phyloP scores from a whole-genome alignment of 2,113 vertebrate species.

The Pteronura brasiliensis region DNA sequence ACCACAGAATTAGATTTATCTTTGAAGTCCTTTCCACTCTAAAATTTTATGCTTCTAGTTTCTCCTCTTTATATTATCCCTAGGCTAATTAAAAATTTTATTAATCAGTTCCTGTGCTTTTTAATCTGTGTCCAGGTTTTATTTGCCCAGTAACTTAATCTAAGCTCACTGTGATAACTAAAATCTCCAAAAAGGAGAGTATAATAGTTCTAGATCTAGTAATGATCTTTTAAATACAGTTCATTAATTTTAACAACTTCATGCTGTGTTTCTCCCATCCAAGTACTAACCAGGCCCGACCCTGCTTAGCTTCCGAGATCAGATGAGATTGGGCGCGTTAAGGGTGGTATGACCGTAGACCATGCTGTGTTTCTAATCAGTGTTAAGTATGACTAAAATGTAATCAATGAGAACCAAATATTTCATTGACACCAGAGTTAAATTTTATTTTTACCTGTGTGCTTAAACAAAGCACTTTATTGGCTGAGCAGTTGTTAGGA shows the following conservation, averaged over 20 bases:
- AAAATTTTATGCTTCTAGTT: background rate
- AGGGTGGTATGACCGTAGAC: too few relatives aligned
- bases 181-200: constrained; percentile 26
- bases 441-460: constrained; percentile 44
- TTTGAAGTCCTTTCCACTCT: background rate
- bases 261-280: background rate
- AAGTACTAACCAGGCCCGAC: too few relatives aligned
- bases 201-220: background rate
- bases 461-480: constrained; percentile 39
- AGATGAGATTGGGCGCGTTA: too few relatives aligned
- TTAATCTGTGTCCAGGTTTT: constrained; percentile 3
- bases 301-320: too few relatives aligned
- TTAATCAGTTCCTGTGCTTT: constrained; percentile 19
- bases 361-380: constrained; percentile 25
- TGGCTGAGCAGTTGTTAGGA: constrained; percentile 7
- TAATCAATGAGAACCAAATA: background rate
- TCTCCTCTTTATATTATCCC: background rate
- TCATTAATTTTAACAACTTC: constrained; percentile 7
- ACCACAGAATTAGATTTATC: background rate
- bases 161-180: constrained; percentile 10
- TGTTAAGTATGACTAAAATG: constrained; percentile 32
- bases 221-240: constrained; percentile 26
- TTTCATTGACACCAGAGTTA: background rate
- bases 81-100: constrained; percentile 49
- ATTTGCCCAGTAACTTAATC: constrained; percentile 30